Evolutionary conservation across 1,140 invertebrate genomes (phyloP).

Genomic region (Microplitis demolitor): DNA sequence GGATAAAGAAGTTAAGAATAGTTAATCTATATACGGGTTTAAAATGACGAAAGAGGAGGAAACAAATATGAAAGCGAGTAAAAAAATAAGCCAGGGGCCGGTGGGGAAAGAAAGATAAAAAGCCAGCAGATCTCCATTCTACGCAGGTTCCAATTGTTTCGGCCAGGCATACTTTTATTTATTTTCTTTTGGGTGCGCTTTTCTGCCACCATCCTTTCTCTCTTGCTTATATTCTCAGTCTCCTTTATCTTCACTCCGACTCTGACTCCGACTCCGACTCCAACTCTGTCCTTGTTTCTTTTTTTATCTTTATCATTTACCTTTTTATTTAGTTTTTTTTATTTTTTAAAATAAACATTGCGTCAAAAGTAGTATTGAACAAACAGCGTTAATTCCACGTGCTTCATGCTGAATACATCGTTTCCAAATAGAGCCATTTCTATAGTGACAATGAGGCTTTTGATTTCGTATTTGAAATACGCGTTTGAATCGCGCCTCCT

Average conservation of each 20-base stretch:
- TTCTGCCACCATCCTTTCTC: constrained; percentile 26
- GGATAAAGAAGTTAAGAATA: too few species aligned
- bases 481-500: constrained; percentile 45
- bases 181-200: constrained; percentile 44
- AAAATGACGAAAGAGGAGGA: neutral
- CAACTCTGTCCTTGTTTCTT: too few species aligned
- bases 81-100: constrained; percentile 13
- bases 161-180: constrained; percentile 36
- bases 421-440: constrained; percentile 62
- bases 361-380: constrained; percentile 37
- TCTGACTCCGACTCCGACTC: neutral
- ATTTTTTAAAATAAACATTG: neutral
- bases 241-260: neutral
- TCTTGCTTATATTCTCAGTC: neutral
- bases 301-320: too few species aligned
- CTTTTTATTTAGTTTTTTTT: neutral
- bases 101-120: constrained; percentile 31
- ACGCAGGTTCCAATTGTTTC: constrained; percentile 54
- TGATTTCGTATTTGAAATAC: constrained; percentile 58
- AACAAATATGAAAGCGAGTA: constrained; percentile 1
- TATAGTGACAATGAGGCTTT: constrained; percentile 60
- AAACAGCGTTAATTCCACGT: constrained; percentile 62
- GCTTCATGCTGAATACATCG: constrained; percentile 55
- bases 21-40: too few species aligned
- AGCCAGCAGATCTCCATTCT: constrained; percentile 28